Conservation (phyloP, 2,888 invertebrate genomes). For the Eumacrocentrus americanus region DNA sequence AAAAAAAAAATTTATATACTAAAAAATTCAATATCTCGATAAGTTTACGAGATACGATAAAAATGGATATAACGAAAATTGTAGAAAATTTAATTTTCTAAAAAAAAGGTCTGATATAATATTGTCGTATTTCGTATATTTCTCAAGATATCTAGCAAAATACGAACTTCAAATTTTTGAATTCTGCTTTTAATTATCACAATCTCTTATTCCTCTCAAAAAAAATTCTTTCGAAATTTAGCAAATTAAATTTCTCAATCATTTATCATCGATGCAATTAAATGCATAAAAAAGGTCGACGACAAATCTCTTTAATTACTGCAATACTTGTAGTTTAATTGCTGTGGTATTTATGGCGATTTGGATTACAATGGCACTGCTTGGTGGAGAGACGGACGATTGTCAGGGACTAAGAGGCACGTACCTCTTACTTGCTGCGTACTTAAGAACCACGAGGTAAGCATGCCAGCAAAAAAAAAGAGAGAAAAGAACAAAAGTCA, state of each 20-base stretch:
- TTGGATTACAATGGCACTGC: constrained; percentile 60
- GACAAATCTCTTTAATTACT: not conserved
- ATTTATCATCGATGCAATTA: no score
- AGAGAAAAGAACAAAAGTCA: no score
- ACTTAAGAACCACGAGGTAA: constrained; percentile 54
- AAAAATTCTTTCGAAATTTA: no score
- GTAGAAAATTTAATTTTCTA: not conserved
- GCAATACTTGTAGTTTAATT: constrained; percentile 56
- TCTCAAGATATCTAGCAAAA: no score
- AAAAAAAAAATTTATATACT: not conserved
- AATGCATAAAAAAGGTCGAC: no score
- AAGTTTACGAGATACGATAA: not conserved
- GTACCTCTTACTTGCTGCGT: constrained; percentile 60
- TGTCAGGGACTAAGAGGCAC: constrained; percentile 49
- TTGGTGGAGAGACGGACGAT: constrained; percentile 59
- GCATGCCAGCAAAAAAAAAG: no score
- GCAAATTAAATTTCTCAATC: no score
- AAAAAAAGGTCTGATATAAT: not conserved
- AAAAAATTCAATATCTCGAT: not conserved
- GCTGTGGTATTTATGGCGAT: constrained; percentile 61
- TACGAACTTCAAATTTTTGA: no score
- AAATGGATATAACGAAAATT: not conserved
- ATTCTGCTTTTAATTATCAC: no score
- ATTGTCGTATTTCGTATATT: no score
- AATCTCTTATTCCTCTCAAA: no score